Evolutionary conservation across 1,140 invertebrate genomes (phyloP), one percentile per base, ranked within the genome.

Genomic region (Grapholita molesta): DNA sequence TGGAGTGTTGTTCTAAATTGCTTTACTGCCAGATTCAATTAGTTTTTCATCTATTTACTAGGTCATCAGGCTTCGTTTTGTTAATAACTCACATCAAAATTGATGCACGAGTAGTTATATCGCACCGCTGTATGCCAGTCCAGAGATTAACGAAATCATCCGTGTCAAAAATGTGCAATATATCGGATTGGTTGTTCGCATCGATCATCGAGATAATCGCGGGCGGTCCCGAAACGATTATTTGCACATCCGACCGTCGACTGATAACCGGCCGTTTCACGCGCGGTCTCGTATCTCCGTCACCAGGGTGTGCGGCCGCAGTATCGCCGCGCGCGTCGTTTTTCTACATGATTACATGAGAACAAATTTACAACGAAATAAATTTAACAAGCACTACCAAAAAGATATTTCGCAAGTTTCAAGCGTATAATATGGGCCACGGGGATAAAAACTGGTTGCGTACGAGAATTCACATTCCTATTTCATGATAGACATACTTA

Each of bases 121-220:
- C 55, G 55, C 55, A 18, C 7, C 28, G 25, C 24, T 28, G n/a
- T 28, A 61, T n/a, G 28, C n/a, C 55, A 61, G 24, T 8, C n/a
- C 55, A 61, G 55, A 61, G 55, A 61, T 32, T 61, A 61, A 61
- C 55, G 55, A 30, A 61, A 61, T 28, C 55, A 61, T 61, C 24
- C 55, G 6, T 32, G 55, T 61, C 55, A 61, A 61, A 61, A 61
- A 73, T 75, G 24, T 35, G 57, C 72, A 72, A 79, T 78, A 75
- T 74, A 66, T 76, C 66, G 70, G 66, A 76, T 76, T 74, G 73
- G 64, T 77, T 77, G 80, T 70, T 66, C 33, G 69, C 76, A 66
- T 78, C 61, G 68, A 76, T 70, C 69, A 67, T 61, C 67, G 72
- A 79, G 72, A 84, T 83, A 82, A 87, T 84, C 79, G 71, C 73